Base-by-base conservation (phyloP, 2,888 invertebrate genomes). In the Catocala fraxini region DNA sequence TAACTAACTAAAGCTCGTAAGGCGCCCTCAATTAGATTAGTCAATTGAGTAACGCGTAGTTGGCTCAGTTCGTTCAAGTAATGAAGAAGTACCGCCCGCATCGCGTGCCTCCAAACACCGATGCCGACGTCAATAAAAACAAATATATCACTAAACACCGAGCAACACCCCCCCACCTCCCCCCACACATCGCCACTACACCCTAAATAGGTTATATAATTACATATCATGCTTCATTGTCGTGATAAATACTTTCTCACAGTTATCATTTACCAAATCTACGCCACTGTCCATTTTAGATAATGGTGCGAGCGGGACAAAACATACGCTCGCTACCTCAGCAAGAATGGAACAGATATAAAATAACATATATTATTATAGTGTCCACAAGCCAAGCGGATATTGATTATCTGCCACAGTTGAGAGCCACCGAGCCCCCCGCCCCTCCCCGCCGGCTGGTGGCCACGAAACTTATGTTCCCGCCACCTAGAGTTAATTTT, bases 341-440 rank as follows among this genome's bases (percentile, higher is more conserved):
- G 89, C 67, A 69, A 70, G 89, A 94, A 79, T 76, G 81, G 83
- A 75, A 83, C 81, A 81, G 90, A 84, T 86, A 88, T 88, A 91
- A 88, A 92, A 91, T 92, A 93, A 92, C 93, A 89, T 93, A 94
- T 94, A 94, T 91, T 92, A 92, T 90, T 92, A 92, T 92, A 93
- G 91, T 94, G 94, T 94, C 94, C 94, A 94, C 93, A 93, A 94
- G 94, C 94, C 94, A 93, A 94, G 94, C 94, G 94, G 94, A 94
- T 94, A 94, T 94, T 94, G 94, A 94, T 94, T 95, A 94, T 94
- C 94, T 94, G 94, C 94, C 94, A 94, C 93, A 94, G 94, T 93
- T 92, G 93, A 93, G 93, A 94, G 92, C 92, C 91, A 89, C 90
- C 89, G 85, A 88, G 83, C 83, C 88, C 91, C 90, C 87, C 86